Evolutionary conservation across 2,797 vertebrate genomes (phyloP), one percentile per base, ranked within the genome.

Genomic region (Enoplosus armatus): DNA sequence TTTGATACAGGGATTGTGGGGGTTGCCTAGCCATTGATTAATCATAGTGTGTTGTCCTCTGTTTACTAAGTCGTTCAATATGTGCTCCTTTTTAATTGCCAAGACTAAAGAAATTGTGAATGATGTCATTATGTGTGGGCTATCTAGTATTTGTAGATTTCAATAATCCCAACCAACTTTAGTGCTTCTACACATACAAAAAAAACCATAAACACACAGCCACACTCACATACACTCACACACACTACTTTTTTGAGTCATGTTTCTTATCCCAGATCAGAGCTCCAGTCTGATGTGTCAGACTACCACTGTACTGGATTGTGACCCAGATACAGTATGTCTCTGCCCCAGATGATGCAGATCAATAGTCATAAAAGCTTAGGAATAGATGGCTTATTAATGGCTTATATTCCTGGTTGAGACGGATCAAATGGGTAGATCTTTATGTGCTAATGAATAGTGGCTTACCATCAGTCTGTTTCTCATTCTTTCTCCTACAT

Each of bases 341-440:
- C 65, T 80, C 61, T 70, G 58, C 63, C 50, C 66, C 56, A 75
- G 61, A 73, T 72, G 76, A 75, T 73, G 31, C 55, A 54, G 71
- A 87, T 89, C 89, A 69, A 87, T 90, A 80, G 63, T 71, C 67
- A 85, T 86, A 72, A 82, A 77, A 74, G 79, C 50, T 67, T 67
- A 78, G 65, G 48, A 77, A 73, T 61, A 55, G 37, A 75, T 64
- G 50, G 61, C 66, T 81, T 74, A 66, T 65, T 72, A 72, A 58
- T 43, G 61, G 48, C 62, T 68, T 69, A 33, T 65, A 70, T 67
- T 54, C 64, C 63, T 48, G n/a, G 58, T 24, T 77, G 20, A 84
- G 41, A 51, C 22, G 31, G 24, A 75, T 78, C 31, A 67, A 62
- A 56, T 63, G 24, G 29, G n/a, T 76, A 72, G 56, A 43, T 77